Conservation (phyloP, 2,797 vertebrate species). For the Melanotaenia parkinsoni region DNA sequence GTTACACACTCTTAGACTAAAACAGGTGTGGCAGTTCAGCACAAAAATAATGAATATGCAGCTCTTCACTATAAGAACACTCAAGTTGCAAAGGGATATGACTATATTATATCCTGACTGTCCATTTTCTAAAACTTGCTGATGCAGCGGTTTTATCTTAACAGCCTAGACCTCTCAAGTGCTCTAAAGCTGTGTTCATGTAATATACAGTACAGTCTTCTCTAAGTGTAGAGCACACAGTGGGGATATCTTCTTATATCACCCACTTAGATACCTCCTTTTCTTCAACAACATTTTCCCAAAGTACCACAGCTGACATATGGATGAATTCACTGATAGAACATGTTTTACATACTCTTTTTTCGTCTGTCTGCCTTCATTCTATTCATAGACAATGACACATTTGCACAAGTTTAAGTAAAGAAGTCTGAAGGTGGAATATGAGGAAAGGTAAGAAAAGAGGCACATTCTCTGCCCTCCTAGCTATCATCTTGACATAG, state of each 20-base stretch:
- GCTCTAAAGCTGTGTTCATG: constrained; percentile 29
- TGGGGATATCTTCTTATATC: constrained; percentile 3
- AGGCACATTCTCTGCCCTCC: not conserved
- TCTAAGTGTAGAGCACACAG: constrained; percentile 10
- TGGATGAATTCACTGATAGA: not conserved
- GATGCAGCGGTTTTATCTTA: constrained; percentile 32
- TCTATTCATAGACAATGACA: not conserved
- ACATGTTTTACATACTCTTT: too few relatives aligned
- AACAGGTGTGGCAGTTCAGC: not conserved
- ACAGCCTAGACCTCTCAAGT: constrained; percentile 10
- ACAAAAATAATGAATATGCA: constrained; percentile 25
- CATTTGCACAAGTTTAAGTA: not conserved
- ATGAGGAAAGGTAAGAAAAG: not conserved
- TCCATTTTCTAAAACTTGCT: constrained; percentile 40
- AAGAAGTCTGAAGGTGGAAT: not conserved
- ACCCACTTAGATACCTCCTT: not conserved
- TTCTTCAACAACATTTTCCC: not conserved
- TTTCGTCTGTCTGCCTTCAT: not conserved
- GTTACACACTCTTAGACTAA: constrained; percentile 12
- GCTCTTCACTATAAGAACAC: constrained; percentile 29
- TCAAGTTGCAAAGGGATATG: constrained; percentile 40
- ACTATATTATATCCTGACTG: constrained; percentile 30
- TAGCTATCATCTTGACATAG: not conserved
- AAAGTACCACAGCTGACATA: not conserved
- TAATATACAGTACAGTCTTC: constrained; percentile 8